These are phyloP conservation scores for Colletes gigas DNA, from an alignment of 1,140 invertebrate genomes.

Conservation along the genomic window DNA sequence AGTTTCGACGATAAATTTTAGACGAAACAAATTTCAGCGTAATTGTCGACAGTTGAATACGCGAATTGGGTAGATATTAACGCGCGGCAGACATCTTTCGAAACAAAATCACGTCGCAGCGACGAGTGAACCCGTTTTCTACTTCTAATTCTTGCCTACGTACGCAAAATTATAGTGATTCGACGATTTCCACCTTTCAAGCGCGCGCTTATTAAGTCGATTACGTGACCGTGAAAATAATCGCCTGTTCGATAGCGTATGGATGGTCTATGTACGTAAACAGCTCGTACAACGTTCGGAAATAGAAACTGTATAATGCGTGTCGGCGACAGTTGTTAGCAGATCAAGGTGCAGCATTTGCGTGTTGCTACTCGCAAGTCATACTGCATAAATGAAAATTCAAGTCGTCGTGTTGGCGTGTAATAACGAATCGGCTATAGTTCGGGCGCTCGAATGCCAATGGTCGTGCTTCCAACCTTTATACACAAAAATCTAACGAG, in stretches of 20 bases:
- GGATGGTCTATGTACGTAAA: constrained; percentile 1
- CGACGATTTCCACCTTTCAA: background rate
- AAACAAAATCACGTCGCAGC: background rate
- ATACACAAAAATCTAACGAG: background rate
- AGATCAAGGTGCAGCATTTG: constrained; percentile 32
- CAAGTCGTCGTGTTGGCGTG: background rate
- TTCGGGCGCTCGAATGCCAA: constrained; percentile 6
- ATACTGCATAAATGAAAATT: constrained; percentile 37
- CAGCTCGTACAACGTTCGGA: constrained; percentile 14
- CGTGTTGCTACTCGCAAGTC: constrained; percentile 13
- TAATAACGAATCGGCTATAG: constrained; percentile 7
- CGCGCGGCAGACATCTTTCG: background rate
- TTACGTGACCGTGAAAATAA: constrained; percentile 46
- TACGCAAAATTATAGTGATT: background rate
- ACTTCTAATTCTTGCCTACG: background rate
- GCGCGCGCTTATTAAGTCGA: constrained; percentile 25
- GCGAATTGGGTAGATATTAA: constrained; percentile 18
- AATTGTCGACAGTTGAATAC: background rate
- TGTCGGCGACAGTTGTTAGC: constrained; percentile 3
- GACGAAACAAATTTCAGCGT: background rate
- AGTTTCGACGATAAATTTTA: background rate
- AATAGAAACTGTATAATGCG: constrained; percentile 27
- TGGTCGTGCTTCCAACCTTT: background rate
- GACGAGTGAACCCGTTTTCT: constrained; percentile 9
- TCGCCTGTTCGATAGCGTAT: constrained; percentile 2